A percentile compares a stretch with the other conserved stretches of the same genome.
phyloP scores from a whole-genome alignment of 2,113 vertebrate species.

The Hepsetus odoe region DNA sequence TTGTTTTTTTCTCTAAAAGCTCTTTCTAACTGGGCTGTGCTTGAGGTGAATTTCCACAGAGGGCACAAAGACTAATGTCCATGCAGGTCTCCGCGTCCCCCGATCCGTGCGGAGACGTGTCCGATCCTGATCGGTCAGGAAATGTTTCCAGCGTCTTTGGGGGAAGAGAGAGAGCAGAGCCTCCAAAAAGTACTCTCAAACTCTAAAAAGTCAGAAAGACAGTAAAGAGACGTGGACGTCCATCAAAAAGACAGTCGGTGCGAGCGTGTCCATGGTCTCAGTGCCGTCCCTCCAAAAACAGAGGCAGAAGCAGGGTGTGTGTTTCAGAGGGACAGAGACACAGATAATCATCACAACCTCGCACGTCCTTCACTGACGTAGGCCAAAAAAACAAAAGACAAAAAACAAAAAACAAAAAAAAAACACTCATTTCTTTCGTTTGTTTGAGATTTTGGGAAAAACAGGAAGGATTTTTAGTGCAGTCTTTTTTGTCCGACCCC shows the following conservation, averaged over 20 bases:
- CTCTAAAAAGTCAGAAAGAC: slow-evolving; percentile 32
- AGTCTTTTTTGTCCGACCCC: slow-evolving; percentile 76
- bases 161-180: slow-evolving; percentile 7
- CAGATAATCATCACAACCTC: neutral
- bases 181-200: slow-evolving; percentile 49
- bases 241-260: too few relatives aligned
- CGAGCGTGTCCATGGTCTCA: too few relatives aligned
- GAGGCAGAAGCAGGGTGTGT: slow-evolving; percentile 44
- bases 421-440: slow-evolving; percentile 68
- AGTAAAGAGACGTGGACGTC: neutral
- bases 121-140: slow-evolving; percentile 28
- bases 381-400: slow-evolving; percentile 50
- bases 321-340: slow-evolving; percentile 34
- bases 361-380: slow-evolving; percentile 58
- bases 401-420: slow-evolving; percentile 43
- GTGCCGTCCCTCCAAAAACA: slow-evolving; percentile 48
- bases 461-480: slow-evolving; percentile 68
- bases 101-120: neutral
- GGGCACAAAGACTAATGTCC: neutral
- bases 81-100: neutral
- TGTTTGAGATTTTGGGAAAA: slow-evolving; percentile 32
- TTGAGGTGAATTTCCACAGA: neutral
- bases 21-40: neutral
- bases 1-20: slow-evolving; percentile 27
- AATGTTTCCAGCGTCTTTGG: slow-evolving; percentile 22